Evolutionary conservation across 92 coral and sea anemone genomes (phyloP).

Genomic region (Porites lobata): DNA sequence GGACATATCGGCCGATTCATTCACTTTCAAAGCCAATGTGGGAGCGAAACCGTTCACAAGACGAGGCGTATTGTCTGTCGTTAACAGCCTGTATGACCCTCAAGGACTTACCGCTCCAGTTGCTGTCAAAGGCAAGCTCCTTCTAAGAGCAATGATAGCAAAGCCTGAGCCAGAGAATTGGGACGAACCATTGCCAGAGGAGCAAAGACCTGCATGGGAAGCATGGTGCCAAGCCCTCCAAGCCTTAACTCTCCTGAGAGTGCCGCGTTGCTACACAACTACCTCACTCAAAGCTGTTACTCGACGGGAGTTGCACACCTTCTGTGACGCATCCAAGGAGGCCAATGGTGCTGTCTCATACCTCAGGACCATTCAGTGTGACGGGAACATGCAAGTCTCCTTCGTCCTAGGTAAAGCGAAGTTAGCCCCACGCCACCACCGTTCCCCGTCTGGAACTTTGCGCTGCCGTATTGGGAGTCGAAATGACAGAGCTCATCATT

Average conservation of each 20-base stretch:
- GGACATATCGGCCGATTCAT: constrained; percentile 33
- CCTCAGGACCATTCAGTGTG: constrained; percentile 10
- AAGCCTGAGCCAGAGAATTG: constrained; percentile 1
- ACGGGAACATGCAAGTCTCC: too few relatives aligned
- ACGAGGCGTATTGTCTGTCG: constrained; percentile 23
- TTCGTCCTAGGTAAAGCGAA: too few relatives aligned
- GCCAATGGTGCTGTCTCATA: constrained; percentile 56
- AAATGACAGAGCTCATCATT: too few relatives aligned
- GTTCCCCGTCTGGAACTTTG: too few relatives aligned
- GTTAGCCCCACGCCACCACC: too few relatives aligned
- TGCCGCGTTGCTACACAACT: constrained; percentile 25
- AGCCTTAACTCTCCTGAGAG: not conserved
- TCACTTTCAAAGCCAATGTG: constrained; percentile 16
- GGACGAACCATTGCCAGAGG: constrained; percentile 5
- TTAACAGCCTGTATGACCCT: constrained; percentile 44
- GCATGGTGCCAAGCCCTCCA: constrained; percentile 25
- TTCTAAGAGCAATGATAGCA: constrained; percentile 14
- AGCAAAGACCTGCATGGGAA: constrained; percentile 26
- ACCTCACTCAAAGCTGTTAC: not conserved
- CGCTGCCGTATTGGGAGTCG: too few relatives aligned
- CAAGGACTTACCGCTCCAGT: constrained; percentile 51
- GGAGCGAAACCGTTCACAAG: constrained; percentile 25
- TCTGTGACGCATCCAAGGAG: constrained; percentile 34
- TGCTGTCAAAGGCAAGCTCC: constrained; percentile 17
- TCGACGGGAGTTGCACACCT: not conserved